Evolutionary conservation across 2,888 invertebrate species (phyloP).

Genomic region (Aleiodes testaceus): DNA sequence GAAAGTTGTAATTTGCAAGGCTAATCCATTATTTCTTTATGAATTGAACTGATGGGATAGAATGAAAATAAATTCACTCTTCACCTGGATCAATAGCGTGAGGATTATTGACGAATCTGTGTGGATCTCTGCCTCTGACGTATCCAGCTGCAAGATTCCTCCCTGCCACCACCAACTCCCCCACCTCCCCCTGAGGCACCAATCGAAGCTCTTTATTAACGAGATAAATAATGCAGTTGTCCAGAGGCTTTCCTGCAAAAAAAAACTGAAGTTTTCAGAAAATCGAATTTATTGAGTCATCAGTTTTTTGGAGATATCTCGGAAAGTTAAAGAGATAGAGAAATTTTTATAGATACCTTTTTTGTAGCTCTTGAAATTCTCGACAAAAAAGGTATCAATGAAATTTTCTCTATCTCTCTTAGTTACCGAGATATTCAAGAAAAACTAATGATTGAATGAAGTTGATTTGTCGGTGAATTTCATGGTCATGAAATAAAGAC

Average conservation of each 20-base stretch:
- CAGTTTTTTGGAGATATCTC: too few relatives aligned
- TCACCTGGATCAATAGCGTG: constrained; percentile 79
- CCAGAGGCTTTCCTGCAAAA: constrained; percentile 80
- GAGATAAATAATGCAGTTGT: constrained; percentile 87
- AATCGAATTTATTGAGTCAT: background rate
- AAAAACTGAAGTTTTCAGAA: too few relatives aligned
- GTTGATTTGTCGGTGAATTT: too few relatives aligned
- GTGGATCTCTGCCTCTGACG: constrained; percentile 82
- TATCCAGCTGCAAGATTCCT: constrained; percentile 87
- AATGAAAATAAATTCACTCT: constrained; percentile 5
- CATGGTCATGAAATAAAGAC: too few relatives aligned
- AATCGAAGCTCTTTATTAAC: constrained; percentile 84
- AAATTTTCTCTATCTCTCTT: too few relatives aligned
- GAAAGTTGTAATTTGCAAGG: constrained; percentile 5
- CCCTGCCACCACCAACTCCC: constrained; percentile 89
- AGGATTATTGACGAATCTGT: constrained; percentile 85
- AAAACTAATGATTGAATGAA: too few relatives aligned
- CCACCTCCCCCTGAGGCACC: constrained; percentile 82
- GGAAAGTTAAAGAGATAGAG: too few relatives aligned
- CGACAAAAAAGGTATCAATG: too few relatives aligned
- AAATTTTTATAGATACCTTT: too few relatives aligned
- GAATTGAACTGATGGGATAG: too few relatives aligned
- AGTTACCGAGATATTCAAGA: too few relatives aligned
- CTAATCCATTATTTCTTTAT: background rate
- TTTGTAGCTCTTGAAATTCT: too few relatives aligned